A percentile compares a stretch with the other conserved stretches of the same genome.
Conservation (phyloP, 1,140 invertebrate species). For the Hylaeus anthracinus region DNA sequence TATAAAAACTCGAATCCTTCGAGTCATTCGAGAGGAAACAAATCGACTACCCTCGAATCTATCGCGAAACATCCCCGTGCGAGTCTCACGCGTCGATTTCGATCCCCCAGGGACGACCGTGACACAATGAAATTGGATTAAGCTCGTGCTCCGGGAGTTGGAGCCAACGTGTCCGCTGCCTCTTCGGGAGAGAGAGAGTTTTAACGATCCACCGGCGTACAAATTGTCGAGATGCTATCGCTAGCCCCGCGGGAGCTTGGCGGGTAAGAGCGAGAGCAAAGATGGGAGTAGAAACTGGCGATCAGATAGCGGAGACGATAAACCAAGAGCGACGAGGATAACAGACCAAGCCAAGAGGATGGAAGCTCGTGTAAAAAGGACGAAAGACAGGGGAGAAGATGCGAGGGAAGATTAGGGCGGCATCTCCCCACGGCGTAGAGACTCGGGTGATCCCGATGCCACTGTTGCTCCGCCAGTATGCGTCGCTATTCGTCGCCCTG, state of each 20-base stretch:
- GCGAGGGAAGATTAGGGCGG: slow-evolving; percentile 74
- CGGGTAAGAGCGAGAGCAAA: slow-evolving; percentile 9
- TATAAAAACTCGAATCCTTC: too few species aligned
- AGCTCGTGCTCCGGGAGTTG: slow-evolving; percentile 50
- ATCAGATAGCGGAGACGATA: slow-evolving; percentile 25
- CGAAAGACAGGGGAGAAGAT: slow-evolving; percentile 51
- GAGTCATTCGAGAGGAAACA: slow-evolving; percentile 1
- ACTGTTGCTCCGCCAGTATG: slow-evolving; percentile 32
- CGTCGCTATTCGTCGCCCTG: slow-evolving; percentile 31
- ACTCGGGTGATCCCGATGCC: slow-evolving; percentile 55
- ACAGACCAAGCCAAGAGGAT: neutral
- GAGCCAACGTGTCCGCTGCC: neutral
- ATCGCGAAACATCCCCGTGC: slow-evolving; percentile 25
- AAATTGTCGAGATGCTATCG: slow-evolving; percentile 79
- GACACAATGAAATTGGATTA: slow-evolving; percentile 79
- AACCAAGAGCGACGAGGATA: slow-evolving; percentile 12
- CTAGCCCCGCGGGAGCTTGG: slow-evolving; percentile 47
- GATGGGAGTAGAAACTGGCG: neutral
- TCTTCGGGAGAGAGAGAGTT: slow-evolving; percentile 63
- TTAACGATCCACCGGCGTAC: slow-evolving; percentile 77
- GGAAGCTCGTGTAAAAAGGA: neutral
- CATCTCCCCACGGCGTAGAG: slow-evolving; percentile 69
- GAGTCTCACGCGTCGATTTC: slow-evolving; percentile 11
- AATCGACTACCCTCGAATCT: neutral
- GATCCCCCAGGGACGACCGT: neutral